A percentile compares a stretch with the other conserved stretches of the same genome.
Evolutionary conservation across 2,113 vertebrate species (phyloP).

Genomic region (Pogona vitticeps): DNA sequence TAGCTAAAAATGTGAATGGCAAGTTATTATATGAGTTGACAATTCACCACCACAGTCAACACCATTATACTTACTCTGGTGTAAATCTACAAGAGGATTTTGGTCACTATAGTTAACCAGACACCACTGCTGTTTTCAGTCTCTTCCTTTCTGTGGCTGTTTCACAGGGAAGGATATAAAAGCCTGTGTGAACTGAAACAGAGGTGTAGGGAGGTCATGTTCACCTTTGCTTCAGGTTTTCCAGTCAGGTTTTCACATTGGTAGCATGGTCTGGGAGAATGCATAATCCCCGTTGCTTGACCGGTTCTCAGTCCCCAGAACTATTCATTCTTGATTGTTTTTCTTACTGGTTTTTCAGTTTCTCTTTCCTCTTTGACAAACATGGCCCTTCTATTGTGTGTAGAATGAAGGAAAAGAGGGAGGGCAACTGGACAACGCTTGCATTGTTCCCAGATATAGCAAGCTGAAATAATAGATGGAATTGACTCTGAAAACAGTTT

Average conservation of each 20-base stretch:
- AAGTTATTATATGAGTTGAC: too few species aligned
- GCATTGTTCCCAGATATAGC: slow-evolving; percentile 3
- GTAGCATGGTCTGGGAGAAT: neutral
- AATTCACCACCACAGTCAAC: too few species aligned
- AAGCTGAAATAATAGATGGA: neutral
- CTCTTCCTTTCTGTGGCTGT: neutral
- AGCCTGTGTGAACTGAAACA: neutral
- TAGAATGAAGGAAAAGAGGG: neutral
- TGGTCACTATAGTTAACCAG: neutral
- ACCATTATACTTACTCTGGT: too few species aligned
- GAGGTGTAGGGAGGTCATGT: neutral
- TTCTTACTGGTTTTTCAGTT: neutral
- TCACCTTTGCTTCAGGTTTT: neutral
- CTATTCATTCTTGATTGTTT: neutral
- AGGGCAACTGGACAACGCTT: neutral
- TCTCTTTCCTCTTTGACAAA: neutral
- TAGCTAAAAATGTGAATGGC: too few species aligned
- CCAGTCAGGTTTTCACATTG: neutral
- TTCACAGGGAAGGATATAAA: neutral
- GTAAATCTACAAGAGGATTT: too few species aligned
- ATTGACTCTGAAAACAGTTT: neutral
- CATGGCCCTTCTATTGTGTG: neutral
- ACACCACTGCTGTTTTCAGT: neutral
- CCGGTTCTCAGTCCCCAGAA: neutral
- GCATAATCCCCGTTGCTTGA: neutral